Base-by-base conservation (phyloP, 2,797 vertebrate species). In the Bryconaethiops microstoma region DNA sequence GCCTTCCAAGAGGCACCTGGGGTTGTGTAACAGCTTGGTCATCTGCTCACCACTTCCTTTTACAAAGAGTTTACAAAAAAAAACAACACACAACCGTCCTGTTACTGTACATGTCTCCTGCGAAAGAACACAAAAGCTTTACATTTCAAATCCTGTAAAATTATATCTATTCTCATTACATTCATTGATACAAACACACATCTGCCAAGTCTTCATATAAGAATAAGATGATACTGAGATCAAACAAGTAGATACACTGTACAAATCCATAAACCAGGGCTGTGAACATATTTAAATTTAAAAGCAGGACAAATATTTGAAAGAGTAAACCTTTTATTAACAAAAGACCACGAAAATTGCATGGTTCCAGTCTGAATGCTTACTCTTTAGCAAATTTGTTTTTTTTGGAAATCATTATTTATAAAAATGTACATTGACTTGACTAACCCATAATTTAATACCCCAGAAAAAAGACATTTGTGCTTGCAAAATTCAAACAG, bases 401-500 rank as follows among this genome's bases (percentile, higher is more conserved):
- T 54, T 88, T 88, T 92, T 92, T 88, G 88, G 88, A 93, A 94
- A 90, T 92, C 52, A 92, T 85, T 87, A 85, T 94, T 93, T 92
- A 80, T 94, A 94, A 94, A 35, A 94, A 93, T 94, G 90, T 94
- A 95, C 93, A 94, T 92, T 79, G 92, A 80, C 70, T 84, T 71
- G 75, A 86, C 72, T 90, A 91, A 94, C 91, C 93, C 92, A 94
- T 94, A 95, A 94, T 95, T 95, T 94, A 95, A 94, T 88, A 92
- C 93, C 90, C 90, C 89, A 89, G 88, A 91, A 88, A 90, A 82
- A 84, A 92, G 91, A 83, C 59, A 92, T 92, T 94, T 95, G 94
- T 95, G 94, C 95, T 95, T 93, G 86, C 93, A 89, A 94, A 93
- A 89, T 88, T 88, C 88, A 90, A 93, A 94, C 87, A 92, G 91